These are phyloP conservation scores for Leptinotarsa tumamoca DNA, from an alignment of 2,888 invertebrate genomes.

Conservation along the genomic window DNA sequence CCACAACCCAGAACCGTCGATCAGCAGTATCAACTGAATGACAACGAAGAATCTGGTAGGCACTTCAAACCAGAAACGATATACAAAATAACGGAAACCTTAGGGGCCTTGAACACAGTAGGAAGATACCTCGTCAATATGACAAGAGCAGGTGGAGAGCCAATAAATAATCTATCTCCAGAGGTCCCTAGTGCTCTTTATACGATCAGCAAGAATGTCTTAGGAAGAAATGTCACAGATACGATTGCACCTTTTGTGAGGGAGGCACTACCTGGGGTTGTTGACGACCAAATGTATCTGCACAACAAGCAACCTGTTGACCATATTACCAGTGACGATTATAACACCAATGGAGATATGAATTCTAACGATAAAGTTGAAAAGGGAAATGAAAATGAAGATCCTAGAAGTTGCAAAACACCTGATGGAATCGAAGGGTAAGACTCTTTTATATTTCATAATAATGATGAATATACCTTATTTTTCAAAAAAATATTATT, in stretches of 20 bases:
- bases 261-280: conserved; percentile 59
- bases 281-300: conserved; percentile 45
- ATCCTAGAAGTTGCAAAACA: conserved; percentile 80
- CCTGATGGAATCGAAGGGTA: conserved; percentile 82
- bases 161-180: conserved; percentile 63
- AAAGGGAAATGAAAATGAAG: conserved; percentile 67
- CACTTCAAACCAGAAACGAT: conserved; percentile 66
- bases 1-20: conserved; percentile 38
- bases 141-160: conserved; percentile 69
- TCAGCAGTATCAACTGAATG: conserved; percentile 40
- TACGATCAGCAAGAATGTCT: conserved; percentile 83
- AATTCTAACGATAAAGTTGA: conserved; percentile 53
- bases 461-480: no score
- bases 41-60: conserved; percentile 57
- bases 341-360: conserved; percentile 67
- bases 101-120: conserved; percentile 87
- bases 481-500: no score
- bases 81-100: conserved; percentile 71
- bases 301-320: not conserved
- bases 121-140: conserved; percentile 88
- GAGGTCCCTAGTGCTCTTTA: conserved; percentile 81
- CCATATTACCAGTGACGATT: conserved; percentile 54
- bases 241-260: conserved; percentile 82
- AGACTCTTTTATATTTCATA: not conserved
- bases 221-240: conserved; percentile 84